These are phyloP conservation scores for Eurytoma adleriae DNA, from an alignment of 2,888 invertebrate genomes.

Conservation along the genomic window DNA sequence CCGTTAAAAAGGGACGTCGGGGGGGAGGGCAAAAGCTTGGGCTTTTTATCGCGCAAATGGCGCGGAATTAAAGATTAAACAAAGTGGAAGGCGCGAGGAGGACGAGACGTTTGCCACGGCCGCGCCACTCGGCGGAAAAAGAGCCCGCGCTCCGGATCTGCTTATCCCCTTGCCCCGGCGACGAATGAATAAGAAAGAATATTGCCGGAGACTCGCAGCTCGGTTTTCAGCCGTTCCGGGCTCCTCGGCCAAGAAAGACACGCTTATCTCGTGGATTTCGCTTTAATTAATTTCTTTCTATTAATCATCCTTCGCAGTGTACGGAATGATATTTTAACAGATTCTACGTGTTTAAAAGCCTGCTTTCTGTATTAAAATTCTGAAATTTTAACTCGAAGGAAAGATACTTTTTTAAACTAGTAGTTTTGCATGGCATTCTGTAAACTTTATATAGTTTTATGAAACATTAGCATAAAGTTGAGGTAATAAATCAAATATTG, in stretches of 20 bases:
- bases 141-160: slow-evolving; percentile 23
- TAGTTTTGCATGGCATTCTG: too few relatives aligned
- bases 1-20: slow-evolving; percentile 47
- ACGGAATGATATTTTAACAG: too few relatives aligned
- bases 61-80: slow-evolving; percentile 75
- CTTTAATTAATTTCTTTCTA: too few relatives aligned
- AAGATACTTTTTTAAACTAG: too few relatives aligned
- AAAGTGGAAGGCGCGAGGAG: slow-evolving; percentile 66
- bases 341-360: too few relatives aligned
- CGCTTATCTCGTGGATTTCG: not conserved
- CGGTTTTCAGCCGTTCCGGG: slow-evolving; percentile 7
- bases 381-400: too few relatives aligned
- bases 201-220: slow-evolving; percentile 17
- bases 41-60: slow-evolving; percentile 72
- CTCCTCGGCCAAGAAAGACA: not conserved
- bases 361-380: too few relatives aligned
- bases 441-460: too few relatives aligned
- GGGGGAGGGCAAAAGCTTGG: slow-evolving; percentile 53
- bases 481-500: too few relatives aligned
- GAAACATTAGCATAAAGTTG: too few relatives aligned
- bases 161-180: slow-evolving; percentile 38
- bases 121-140: slow-evolving; percentile 13
- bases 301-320: too few relatives aligned
- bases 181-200: slow-evolving; percentile 54
- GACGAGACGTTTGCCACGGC: slow-evolving; percentile 60